Evolutionary conservation across 2,888 invertebrate genomes (phyloP), one percentile per base, ranked within the genome.

Genomic region (Agriopis leucophaearia): DNA sequence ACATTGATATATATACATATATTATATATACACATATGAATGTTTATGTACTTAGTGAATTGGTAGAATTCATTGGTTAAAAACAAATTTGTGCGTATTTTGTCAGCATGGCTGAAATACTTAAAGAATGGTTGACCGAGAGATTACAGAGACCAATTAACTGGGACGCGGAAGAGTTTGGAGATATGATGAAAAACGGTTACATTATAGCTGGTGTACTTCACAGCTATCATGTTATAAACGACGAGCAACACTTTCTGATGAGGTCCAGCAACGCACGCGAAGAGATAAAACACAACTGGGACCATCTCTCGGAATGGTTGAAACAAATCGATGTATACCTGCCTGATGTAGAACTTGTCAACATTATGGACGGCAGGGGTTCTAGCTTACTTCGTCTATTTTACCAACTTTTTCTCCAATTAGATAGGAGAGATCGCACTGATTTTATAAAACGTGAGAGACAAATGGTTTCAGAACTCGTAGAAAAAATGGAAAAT

Each of bases 401-500:
- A 1, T 95, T 96, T 80, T 96, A 96, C 82, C 94, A 95, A 81
- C 82, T 96, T 6, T 96, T 95, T 78, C 85, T 96, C 9, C 91
- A 92, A 70, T 86, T 96, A 57, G 95, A 96, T 74, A 94, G 94
- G 78, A 95, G 93, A 80, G 94, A 95, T 76, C 90, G 94, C 54
- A 88, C 94, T 13, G 88, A 94, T 77, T 95, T 95, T 75, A 92
- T 95, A 36, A 92, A 94, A 71, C 82, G 88, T 64, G 94, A 94
- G 76, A 81, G 87, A 57, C 87, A 90, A 81, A 90, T 91, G 85
- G 88, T 87, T 4, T 92, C 94, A 13, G 78, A 55, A 16, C 80
- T 94, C 55, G 86, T 93, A 15, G 86, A 90, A 47, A 93, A 94
- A 82, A 76, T 90, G 51, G 85, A 80, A 9, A 85, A 86, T 47